Base-by-base conservation (phyloP, 1,140 invertebrate species). In the Eurosta solidaginis region DNA sequence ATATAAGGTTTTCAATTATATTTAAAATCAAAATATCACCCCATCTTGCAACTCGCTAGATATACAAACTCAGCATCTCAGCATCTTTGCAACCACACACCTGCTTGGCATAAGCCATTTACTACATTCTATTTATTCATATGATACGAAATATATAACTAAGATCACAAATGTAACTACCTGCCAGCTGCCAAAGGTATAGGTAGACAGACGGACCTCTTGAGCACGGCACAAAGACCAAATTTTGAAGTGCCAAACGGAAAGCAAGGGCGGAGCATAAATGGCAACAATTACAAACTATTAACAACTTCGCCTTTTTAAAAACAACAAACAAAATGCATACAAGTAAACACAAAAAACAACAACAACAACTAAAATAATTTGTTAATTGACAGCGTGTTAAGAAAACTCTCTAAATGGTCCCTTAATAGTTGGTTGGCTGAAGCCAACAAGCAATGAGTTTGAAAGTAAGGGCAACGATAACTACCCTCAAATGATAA, bases 401-500 rank as follows among this genome's bases (percentile, higher is more conserved):
- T 73, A 25, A 63, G 59, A 40, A 20, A n/a, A n/a, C n/a, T 29
- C 63, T 77, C 33, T 80, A 82, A 85, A 85, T 85, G 83, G 83
- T 85, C 81, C 80, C 81, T 83, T 80, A 84, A 85, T 85, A 81
- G 82, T 79, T 77, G 78, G 33, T n/a, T 40, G 47, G 3, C 27
- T 20, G n/a, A n/a, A n/a, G n/a, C n/a, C n/a, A n/a, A n/a, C n/a
- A n/a, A 84, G 82, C 82, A 81, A 78, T 47, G 74, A 78, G 76
- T 54, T 54, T 45, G 20, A 78, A 77, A 33, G 52, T 42, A 44
- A 85, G 81, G 33, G 6, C 9, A 73, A 25, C 52, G 44, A 77
- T 50, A 77, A 84, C 85, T 82, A 86, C 85, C 84, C 85, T 84
- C 83, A 78, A 84, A 84, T 81, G 79, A 81, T 78, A 77, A 78